These are phyloP conservation scores for Gila orcuttii DNA, from an alignment of 2,113 vertebrate genomes.

Conservation along the genomic window DNA sequence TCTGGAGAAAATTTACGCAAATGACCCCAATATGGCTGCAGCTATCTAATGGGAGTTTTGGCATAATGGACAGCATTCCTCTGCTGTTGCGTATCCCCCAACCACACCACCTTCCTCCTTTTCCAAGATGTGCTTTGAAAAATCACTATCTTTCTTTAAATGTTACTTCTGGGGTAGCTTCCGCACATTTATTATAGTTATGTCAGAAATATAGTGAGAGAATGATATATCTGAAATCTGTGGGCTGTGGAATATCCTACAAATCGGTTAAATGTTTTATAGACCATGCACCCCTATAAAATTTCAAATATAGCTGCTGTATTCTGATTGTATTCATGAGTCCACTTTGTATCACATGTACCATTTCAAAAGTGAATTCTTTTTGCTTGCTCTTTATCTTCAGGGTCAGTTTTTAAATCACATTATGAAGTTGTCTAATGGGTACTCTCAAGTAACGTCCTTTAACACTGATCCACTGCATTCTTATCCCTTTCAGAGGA, in stretches of 20 bases:
- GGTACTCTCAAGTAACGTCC: too few relatives aligned
- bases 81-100: slow-evolving; percentile 41
- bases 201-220: background rate
- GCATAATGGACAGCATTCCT: slow-evolving; percentile 53
- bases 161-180: slow-evolving; percentile 15
- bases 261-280: background rate
- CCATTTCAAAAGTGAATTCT: background rate
- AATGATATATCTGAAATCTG: background rate
- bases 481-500: slow-evolving; percentile 74
- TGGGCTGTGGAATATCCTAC: slow-evolving; percentile 4
- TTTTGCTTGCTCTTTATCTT: background rate
- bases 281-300: background rate
- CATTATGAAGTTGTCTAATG: background rate
- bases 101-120: background rate
- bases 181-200: slow-evolving; percentile 27
- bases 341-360: background rate
- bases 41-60: slow-evolving; percentile 51
- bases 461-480: background rate
- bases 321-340: background rate
- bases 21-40: slow-evolving; percentile 63
- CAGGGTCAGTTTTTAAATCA: background rate
- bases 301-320: background rate
- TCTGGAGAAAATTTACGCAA: slow-evolving; percentile 68
- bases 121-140: slow-evolving; percentile 22
- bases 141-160: slow-evolving; percentile 21